A percentile compares a stretch with the other conserved stretches of the same genome.
These are phyloP conservation scores for Cryptophagus acutangulus DNA, from an alignment of 2,888 invertebrate species.

Conservation along the genomic window DNA sequence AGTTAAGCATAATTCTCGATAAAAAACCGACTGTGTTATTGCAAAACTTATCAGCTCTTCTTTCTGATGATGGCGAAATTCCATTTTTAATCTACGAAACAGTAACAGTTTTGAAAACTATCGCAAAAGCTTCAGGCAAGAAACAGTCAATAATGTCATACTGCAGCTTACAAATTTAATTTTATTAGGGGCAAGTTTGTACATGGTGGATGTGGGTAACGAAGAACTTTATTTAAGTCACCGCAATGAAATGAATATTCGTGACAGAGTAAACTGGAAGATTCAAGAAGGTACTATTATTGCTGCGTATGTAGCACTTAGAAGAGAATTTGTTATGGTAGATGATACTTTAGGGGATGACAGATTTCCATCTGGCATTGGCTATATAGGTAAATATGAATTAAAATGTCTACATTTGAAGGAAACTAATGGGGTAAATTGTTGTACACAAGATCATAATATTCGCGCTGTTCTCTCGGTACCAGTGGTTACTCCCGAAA, in stretches of 20 bases:
- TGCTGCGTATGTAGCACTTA: conserved; percentile 55
- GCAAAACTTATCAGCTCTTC: conserved; percentile 45
- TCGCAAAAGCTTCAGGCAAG: too few species aligned
- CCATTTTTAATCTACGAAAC: conserved; percentile 55
- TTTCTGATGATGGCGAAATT: conserved; percentile 56
- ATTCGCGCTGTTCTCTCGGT: conserved; percentile 59
- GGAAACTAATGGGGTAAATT: too few species aligned
- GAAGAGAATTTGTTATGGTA: conserved; percentile 53
- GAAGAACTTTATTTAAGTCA: conserved; percentile 56
- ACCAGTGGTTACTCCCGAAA: conserved; percentile 57
- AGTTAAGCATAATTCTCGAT: conserved; percentile 42
- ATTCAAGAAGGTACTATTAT: conserved; percentile 54
- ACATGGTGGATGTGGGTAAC: conserved; percentile 52
- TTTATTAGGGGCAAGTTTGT: conserved; percentile 55
- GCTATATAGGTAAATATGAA: conserved; percentile 33
- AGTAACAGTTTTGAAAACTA: conserved; percentile 53
- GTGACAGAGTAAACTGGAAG: conserved; percentile 56
- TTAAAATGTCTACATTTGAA: background rate
- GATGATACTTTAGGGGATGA: conserved; percentile 55
- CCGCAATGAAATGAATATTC: conserved; percentile 46
- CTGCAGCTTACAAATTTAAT: conserved; percentile 16
- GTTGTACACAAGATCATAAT: too few species aligned
- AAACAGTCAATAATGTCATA: too few species aligned
- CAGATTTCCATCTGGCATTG: conserved; percentile 56
- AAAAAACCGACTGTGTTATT: conserved; percentile 43